phyloP scores from a whole-genome alignment of 2,113 vertebrate genomes.

The Pteropus alecto region DNA sequence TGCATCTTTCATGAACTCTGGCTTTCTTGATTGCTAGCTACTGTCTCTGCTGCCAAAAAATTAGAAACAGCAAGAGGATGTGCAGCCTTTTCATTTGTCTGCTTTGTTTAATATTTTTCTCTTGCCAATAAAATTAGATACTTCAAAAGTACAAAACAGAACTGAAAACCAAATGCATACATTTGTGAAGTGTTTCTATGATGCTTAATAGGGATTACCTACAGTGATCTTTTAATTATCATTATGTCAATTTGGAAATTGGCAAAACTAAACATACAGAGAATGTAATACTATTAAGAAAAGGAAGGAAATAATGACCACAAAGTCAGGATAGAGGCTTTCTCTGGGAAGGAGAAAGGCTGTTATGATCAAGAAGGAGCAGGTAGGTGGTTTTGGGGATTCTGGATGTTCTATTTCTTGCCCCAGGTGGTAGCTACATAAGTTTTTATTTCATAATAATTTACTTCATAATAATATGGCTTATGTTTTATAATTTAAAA shows the following conservation, averaged over 20 bases:
- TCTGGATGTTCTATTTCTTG: neutral
- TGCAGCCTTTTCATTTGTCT: constrained; percentile 3
- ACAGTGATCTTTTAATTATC: neutral
- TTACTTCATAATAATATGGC: neutral
- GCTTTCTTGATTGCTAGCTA: neutral
- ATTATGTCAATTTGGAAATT: neutral
- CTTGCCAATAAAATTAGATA: constrained; percentile 25
- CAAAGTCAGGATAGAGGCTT: neutral
- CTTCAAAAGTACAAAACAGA: constrained; percentile 28
- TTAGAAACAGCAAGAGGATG: neutral
- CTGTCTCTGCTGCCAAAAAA: neutral
- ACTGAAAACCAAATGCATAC: neutral
- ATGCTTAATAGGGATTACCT: neutral
- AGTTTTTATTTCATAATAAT: neutral
- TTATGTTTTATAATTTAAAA: neutral
- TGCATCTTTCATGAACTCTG: constrained; percentile 3
- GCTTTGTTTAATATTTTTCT: constrained; percentile 37
- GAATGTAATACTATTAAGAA: neutral
- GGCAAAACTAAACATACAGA: neutral
- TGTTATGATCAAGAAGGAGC: neutral
- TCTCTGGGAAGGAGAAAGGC: neutral
- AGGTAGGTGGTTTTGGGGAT: neutral
- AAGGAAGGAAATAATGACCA: neutral
- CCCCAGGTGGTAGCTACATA: neutral
- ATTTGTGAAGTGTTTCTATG: constrained; percentile 1